Base-by-base conservation (phyloP, 2,113 vertebrate genomes). In the Chaetura pelagica region DNA sequence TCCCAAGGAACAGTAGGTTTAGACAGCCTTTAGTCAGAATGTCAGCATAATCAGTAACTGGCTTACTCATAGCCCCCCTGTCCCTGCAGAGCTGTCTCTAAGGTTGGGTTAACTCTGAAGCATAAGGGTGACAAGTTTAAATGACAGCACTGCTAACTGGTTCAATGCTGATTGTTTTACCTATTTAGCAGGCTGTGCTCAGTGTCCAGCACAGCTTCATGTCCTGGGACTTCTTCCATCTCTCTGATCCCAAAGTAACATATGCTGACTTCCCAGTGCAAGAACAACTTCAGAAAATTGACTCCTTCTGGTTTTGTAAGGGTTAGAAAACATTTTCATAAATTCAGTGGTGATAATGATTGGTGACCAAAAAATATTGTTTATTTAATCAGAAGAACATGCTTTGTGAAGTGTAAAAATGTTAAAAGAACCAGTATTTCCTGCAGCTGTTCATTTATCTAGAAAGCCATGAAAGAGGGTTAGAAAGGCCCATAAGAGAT, bases 221-320 rank as follows among this genome's bases (percentile, higher is more conserved):
- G 30, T 48, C 67, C 44, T 62, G 24, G 13, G 32, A 38, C 5
- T 51, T 91, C 62, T 71, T 82, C 55, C 17, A 10, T 62, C 35
- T 16, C 10, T 52, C 26, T 52, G 9, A 42, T 58, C 29, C 27
- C 30, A 67, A 84, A 84, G 20, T n/a, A 84, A 38, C 17, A 10
- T 38, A 26, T 0, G 0, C 17, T 48, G 49, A 63, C 14, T 64
- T 73, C 12, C 21, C 24, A 73, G 5, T 32, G 30, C 19, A 55
- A 40, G 19, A 84, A 23, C 24, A 87, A 20, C 19, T 72, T 97
- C 26, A 79, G 61, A 85, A 84, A 75, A 90, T 15, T 89, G 34
- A 72, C 30, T 26, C 20, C 48, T 48, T 24, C 51, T 52, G 51
- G 51, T 52, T 52, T 52, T 52, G 26, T 52, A 52, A 14, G 13